Base-by-base conservation (phyloP, 1,140 invertebrate species). In the Caenorhabditis tropicalis region DNA sequence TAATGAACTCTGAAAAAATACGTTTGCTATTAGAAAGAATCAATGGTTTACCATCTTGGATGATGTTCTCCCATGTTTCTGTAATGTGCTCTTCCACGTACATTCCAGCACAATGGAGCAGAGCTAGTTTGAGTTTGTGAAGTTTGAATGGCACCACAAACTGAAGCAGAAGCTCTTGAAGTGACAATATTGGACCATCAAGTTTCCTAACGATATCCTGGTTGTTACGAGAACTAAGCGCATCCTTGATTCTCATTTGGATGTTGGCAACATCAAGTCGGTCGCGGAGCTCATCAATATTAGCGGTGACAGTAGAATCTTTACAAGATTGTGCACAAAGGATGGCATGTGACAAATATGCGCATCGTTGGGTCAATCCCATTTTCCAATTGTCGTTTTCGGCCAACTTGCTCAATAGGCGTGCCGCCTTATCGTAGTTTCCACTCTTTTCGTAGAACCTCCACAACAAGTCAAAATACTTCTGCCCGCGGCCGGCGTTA, bases 401-500 rank as follows among this genome's bases (percentile, higher is more conserved):
- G 16, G 97, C 96, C 79, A 99, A 92, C 86, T 94, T 94, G 84
- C 95, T 94, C 0, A 99, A 92, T 82, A 98, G 96, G 88, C 95
- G 94, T 2, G 97, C 96, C n/a, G 97, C 97, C 12, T 95, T 95
- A 10, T 94, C 94, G 91, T 97, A 97, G 91, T 98, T 96, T 39
- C 95, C 94, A 89, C 94, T 95, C 89, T 95, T 95, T 91, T 98
- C 96, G 89, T 98, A 97, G 91, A 95, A 97, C 91, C 96, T 96
- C 97, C 97, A 98, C 19, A 98, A 92, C 82, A 99, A 92, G 91
- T 98, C 96, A 58, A 95, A 81, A 81, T 86, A 89, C 9, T 70
- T 80, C 6, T 79, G 48, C 24, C 81, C 86, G 2, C 87, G 82
- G 29, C 87, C 87, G 9, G 58, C 46, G 70, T 89, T 81, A 21